Evolutionary conservation across 2,113 vertebrate species (phyloP).

Genomic region (Toxotes chatareus): DNA sequence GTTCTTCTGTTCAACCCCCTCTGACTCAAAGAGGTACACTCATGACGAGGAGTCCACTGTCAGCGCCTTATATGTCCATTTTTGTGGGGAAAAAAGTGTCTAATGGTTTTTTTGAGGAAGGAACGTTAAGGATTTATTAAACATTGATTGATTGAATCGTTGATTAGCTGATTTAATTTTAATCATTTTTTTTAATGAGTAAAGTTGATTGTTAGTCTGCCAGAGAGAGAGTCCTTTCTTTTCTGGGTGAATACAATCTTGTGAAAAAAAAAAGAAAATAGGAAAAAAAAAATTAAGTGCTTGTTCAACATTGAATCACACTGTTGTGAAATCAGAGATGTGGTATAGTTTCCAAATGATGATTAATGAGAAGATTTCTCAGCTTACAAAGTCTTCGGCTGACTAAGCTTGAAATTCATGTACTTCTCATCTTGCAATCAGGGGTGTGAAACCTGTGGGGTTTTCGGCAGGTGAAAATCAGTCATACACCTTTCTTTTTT

Average conservation of each 20-base stretch:
- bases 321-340: constrained; percentile 36
- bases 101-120: too few relatives aligned
- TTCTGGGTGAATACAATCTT: not conserved
- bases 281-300: too few relatives aligned
- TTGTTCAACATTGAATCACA: not conserved
- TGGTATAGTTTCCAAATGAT: not conserved
- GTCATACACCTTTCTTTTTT: too few relatives aligned
- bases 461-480: not conserved
- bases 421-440: not conserved
- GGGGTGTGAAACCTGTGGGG: not conserved
- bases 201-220: not conserved
- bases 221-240: not conserved
- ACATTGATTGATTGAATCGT: too few relatives aligned
- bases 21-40: not conserved
- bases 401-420: not conserved
- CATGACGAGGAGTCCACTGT: not conserved
- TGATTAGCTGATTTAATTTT: not conserved
- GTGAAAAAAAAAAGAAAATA: not conserved
- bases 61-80: not conserved
- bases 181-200: not conserved
- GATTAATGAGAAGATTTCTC: not conserved
- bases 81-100: too few relatives aligned
- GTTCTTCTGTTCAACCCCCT: not conserved
- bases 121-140: not conserved
- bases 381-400: not conserved